Conservation (phyloP, 1,140 invertebrate species). For the Pissodes strobi region DNA sequence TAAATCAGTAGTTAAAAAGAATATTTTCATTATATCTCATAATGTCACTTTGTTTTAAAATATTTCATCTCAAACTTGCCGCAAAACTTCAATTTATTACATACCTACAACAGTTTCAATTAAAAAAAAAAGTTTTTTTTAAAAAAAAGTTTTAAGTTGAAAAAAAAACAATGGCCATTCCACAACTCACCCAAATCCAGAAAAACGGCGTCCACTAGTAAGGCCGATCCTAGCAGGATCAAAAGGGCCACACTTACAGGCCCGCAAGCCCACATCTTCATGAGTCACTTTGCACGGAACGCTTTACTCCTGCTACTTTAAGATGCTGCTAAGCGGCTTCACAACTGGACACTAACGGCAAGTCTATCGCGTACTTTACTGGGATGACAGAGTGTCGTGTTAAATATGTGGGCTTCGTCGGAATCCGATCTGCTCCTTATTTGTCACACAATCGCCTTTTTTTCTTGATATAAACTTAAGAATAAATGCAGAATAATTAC, state of each 20-base stretch:
- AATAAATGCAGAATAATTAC: constrained; percentile 15
- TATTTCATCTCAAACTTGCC: too few species aligned
- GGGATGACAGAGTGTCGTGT: constrained; percentile 32
- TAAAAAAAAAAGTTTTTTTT: too few species aligned
- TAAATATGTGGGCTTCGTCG: constrained; percentile 36
- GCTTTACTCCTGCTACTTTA: constrained; percentile 1
- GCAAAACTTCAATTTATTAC: too few species aligned
- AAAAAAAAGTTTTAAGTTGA: too few species aligned
- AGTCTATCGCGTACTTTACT: constrained; percentile 29
- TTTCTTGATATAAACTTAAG: constrained; percentile 17
- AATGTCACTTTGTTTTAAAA: too few species aligned
- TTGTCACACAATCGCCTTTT: constrained; percentile 36
- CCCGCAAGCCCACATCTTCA: constrained; percentile 32
- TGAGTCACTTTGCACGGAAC: background rate
- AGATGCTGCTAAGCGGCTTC: constrained; percentile 23
- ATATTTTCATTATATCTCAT: too few species aligned
- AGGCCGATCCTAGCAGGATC: constrained; percentile 13
- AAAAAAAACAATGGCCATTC: too few species aligned
- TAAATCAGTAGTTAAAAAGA: too few species aligned
- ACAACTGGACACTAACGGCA: constrained; percentile 27
- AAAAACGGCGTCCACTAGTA: constrained; percentile 32
- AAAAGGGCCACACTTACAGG: constrained; percentile 13
- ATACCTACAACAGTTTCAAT: too few species aligned
- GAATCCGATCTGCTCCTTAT: constrained; percentile 40
- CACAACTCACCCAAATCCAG: constrained; percentile 36